Evolutionary conservation across 2,888 invertebrate species (phyloP), one percentile per base, ranked within the genome.

Genomic region (Hydrotaea cyrtoneurina): DNA sequence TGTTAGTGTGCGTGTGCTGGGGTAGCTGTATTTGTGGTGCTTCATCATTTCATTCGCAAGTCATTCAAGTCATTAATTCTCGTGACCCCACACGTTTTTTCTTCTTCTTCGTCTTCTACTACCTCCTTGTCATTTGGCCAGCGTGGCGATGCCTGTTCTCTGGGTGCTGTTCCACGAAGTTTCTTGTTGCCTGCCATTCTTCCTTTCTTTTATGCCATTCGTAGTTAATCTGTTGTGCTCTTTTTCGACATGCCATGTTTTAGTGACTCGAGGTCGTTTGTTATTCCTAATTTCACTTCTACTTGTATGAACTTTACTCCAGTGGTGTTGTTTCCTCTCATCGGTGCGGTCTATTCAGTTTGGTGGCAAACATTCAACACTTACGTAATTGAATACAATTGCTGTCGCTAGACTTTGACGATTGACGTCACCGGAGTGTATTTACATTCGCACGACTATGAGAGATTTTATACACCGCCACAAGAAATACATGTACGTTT

Each of bases 51-150:
- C 76, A 77, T 83, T 80, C 80, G 85, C 88, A 87, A 89, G 88
- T 89, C 89, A 89, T 89, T 90, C 88, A 88, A 90, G 90, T 90
- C 90, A 90, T 91, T 91, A 90, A 91, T 90, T 90, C 88, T 87
- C 87, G 87, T 86, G 89, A 88, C 89, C 89, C 88, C 91, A 89
- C 89, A 89, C 90, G 83, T 82, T 83, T 81, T 78, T 76, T 75
- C 53, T 72, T 64, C 8, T 50, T 57, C 17, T 46, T 15, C n/a
- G 53, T 15, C 15, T 17, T 3, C 11, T 39, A 7, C 8, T 17
- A 0, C 11, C 10, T 19, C 66, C 55, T 4, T 64, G 15, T 31
- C 15, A 43, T 39, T 31, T n/a, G n/a, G 5, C 62, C 64, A 36
- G 46, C 80, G 71, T 78, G 64, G 17, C 57, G 50, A 46, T 57